Percentiles rank a stretch among this genome's conserved stretches.
phyloP scores from a whole-genome alignment of 1,140 invertebrate genomes.

The Aphidius gifuensis region DNA sequence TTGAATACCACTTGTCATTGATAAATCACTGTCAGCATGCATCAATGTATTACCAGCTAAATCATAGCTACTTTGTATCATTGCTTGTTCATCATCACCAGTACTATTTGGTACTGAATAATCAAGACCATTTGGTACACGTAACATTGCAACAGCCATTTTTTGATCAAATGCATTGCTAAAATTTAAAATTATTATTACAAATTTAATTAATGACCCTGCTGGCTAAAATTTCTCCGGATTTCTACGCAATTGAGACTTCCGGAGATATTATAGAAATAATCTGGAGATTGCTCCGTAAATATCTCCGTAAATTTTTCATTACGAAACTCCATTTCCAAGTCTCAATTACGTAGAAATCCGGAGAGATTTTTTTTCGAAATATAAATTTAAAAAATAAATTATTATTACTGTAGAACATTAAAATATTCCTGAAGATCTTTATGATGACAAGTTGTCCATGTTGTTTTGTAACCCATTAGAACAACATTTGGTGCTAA shows the following conservation, averaged over 20 bases:
- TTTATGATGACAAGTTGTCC: constrained; percentile 68
- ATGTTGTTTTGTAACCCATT: constrained; percentile 92
- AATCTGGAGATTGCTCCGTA: too few relatives aligned
- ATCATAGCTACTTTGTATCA: constrained; percentile 49
- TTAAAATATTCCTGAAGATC: constrained; percentile 87
- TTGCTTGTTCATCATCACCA: constrained; percentile 45
- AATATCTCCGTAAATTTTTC: too few relatives aligned
- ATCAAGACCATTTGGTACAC: constrained; percentile 79
- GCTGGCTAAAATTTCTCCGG: too few relatives aligned
- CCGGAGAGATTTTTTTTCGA: too few relatives aligned
- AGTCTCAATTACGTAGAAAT: too few relatives aligned
- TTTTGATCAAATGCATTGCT: constrained; percentile 92
- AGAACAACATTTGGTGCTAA: constrained; percentile 89
- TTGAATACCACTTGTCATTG: constrained; percentile 48
- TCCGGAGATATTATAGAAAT: too few relatives aligned
- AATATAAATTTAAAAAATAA: constrained; percentile 10
- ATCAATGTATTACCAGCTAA: constrained; percentile 49
- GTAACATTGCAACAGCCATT: constrained; percentile 82
- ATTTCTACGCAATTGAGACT: too few relatives aligned
- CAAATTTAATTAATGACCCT: too few relatives aligned
- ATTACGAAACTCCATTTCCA: too few relatives aligned
- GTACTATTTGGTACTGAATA: constrained; percentile 59
- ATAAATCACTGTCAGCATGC: constrained; percentile 52
- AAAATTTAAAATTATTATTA: constrained; percentile 30
- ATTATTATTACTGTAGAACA: constrained; percentile 90